phyloP scores from a whole-genome alignment of 1,140 invertebrate species.

The Leptopilina boulardi region DNA sequence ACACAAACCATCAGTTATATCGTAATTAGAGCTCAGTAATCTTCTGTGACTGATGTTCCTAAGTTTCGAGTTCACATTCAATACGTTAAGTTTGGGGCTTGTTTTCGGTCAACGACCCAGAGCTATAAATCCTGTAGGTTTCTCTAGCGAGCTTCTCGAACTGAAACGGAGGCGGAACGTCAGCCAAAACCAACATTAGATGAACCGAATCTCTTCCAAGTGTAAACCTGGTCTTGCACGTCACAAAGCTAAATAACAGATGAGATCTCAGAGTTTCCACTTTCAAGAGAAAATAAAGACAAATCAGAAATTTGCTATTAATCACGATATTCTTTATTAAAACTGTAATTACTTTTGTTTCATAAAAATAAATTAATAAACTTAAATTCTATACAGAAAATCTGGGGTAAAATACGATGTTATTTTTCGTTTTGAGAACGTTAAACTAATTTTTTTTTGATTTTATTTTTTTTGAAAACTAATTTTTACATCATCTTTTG shows the following conservation, averaged over 20 bases:
- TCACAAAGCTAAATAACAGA: neutral
- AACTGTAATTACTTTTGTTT: too few relatives aligned
- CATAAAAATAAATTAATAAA: too few relatives aligned
- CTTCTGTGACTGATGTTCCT: slow-evolving; percentile 6
- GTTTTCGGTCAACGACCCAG: slow-evolving; percentile 8
- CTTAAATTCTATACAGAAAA: too few relatives aligned
- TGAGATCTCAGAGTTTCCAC: neutral
- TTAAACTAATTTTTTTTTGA: too few relatives aligned
- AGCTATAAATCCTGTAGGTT: slow-evolving; percentile 1
- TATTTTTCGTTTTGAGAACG: too few relatives aligned
- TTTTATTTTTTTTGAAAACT: too few relatives aligned
- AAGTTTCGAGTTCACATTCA: slow-evolving; percentile 7
- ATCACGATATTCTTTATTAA: neutral
- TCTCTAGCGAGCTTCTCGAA: neutral
- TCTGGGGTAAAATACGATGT: too few relatives aligned
- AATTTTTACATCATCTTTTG: too few relatives aligned
- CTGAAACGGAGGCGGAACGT: slow-evolving; percentile 2
- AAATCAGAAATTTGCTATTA: neutral
- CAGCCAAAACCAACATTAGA: slow-evolving; percentile 28
- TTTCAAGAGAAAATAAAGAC: neutral
- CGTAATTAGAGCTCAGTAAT: slow-evolving; percentile 15
- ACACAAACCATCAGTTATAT: neutral
- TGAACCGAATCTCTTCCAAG: neutral
- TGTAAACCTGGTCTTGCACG: slow-evolving; percentile 3
- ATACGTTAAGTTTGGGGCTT: slow-evolving; percentile 13